These are phyloP conservation scores for Hypotaenidia okinawae DNA, from an alignment of 2,797 vertebrate species.

Conservation along the genomic window DNA sequence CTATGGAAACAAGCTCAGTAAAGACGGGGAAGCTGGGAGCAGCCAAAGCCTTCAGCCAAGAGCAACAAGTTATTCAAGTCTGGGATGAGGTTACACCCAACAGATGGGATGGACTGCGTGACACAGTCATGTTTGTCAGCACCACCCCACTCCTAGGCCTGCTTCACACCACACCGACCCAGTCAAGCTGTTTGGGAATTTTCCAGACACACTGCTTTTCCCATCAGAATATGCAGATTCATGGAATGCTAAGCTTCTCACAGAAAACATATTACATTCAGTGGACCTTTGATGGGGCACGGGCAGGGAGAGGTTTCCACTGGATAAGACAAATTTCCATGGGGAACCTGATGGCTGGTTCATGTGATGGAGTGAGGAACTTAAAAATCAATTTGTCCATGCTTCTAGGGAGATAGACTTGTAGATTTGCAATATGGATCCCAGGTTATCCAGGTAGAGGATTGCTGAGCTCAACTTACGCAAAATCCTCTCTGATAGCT, in stretches of 20 bases:
- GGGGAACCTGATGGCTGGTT: background rate
- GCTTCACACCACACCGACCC: background rate
- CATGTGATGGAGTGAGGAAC: background rate
- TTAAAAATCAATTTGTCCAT: background rate
- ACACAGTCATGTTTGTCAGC: background rate
- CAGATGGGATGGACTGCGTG: background rate
- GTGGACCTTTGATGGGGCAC: background rate
- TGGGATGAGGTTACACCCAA: slow-evolving; percentile 16
- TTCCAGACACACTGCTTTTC: background rate
- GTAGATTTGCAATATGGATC: background rate
- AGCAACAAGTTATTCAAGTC: slow-evolving; percentile 59
- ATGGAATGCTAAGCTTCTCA: background rate
- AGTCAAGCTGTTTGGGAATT: background rate
- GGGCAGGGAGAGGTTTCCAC: background rate
- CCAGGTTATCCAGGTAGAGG: background rate
- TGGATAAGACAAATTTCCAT: background rate
- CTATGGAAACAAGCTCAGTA: background rate
- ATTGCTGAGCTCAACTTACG: background rate
- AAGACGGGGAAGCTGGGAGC: background rate
- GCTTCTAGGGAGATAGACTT: background rate
- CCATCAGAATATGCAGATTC: background rate
- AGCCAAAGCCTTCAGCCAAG: background rate
- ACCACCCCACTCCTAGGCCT: background rate
- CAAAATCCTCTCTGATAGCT: background rate
- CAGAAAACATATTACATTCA: background rate